A percentile compares a stretch with the other conserved stretches of the same genome.
These are phyloP conservation scores for Actias luna DNA, from an alignment of 2,888 invertebrate species.

Conservation along the genomic window DNA sequence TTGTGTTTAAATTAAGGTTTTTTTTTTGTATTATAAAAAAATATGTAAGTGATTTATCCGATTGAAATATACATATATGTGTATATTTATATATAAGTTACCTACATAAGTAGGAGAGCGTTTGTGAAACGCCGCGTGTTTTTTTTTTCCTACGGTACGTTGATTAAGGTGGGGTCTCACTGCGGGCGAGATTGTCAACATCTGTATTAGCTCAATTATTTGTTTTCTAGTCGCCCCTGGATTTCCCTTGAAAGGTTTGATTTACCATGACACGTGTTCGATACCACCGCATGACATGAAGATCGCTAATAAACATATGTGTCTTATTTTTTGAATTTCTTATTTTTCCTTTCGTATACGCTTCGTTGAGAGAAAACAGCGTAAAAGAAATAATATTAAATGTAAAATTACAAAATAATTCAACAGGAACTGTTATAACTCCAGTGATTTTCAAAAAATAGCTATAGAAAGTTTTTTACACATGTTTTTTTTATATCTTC, in stretches of 20 bases:
- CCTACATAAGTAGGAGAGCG: slow-evolving; percentile 56
- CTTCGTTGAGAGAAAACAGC: background rate
- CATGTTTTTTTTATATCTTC: background rate
- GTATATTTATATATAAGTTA: slow-evolving; percentile 47
- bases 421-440: too few relatives aligned
- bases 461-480: background rate
- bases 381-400: too few relatives aligned
- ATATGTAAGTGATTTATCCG: slow-evolving; percentile 43
- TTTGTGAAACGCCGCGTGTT: slow-evolving; percentile 38
- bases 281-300: slow-evolving; percentile 1
- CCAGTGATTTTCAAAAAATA: background rate
- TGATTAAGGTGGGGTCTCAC: slow-evolving; percentile 23
- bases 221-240: slow-evolving; percentile 10
- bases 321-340: background rate
- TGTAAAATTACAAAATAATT: too few relatives aligned
- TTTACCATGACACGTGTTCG: slow-evolving; percentile 11
- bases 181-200: slow-evolving; percentile 11
- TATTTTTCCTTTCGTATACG: background rate
- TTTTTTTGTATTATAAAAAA: slow-evolving; percentile 51
- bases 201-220: background rate
- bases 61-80: slow-evolving; percentile 31
- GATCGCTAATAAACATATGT: background rate
- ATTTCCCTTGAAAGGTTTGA: slow-evolving; percentile 15
- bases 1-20: slow-evolving; percentile 58
- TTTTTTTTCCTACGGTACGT: slow-evolving; percentile 16